These are phyloP conservation scores for Cactoblastis cactorum DNA, from an alignment of 2,888 invertebrate genomes.

Conservation along the genomic window DNA sequence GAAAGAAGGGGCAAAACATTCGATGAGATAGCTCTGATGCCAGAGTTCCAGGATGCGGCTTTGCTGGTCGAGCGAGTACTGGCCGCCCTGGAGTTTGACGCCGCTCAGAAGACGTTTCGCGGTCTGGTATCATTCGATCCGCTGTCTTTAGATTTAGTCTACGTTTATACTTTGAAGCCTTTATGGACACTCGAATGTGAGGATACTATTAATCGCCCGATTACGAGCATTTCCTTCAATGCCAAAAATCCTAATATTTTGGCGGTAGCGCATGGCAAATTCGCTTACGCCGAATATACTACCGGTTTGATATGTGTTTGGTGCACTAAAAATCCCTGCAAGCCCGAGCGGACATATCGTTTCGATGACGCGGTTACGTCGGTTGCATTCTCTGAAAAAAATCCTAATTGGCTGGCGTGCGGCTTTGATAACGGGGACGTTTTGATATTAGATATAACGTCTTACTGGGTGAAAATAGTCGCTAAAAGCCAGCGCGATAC, in stretches of 20 bases:
- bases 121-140: slow-evolving; percentile 82
- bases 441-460: slow-evolving; percentile 84
- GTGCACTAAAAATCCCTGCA: slow-evolving; percentile 89
- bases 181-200: slow-evolving; percentile 83
- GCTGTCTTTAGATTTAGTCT: slow-evolving; percentile 80
- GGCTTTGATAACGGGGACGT: slow-evolving; percentile 87
- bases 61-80: slow-evolving; percentile 85
- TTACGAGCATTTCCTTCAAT: slow-evolving; percentile 83
- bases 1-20: slow-evolving; percentile 39
- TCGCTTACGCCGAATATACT: slow-evolving; percentile 75
- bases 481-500: slow-evolving; percentile 77
- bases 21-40: slow-evolving; percentile 43
- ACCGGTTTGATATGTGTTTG: slow-evolving; percentile 85
- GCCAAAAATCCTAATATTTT: slow-evolving; percentile 83
- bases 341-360: slow-evolving; percentile 84
- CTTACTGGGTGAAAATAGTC: slow-evolving; percentile 67
- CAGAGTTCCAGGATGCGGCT: slow-evolving; percentile 80
- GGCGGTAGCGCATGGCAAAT: slow-evolving; percentile 87
- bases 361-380: slow-evolving; percentile 83
- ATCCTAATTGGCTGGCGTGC: slow-evolving; percentile 86
- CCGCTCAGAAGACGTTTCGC: slow-evolving; percentile 84
- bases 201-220: slow-evolving; percentile 74
- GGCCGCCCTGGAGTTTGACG: slow-evolving; percentile 82
- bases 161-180: slow-evolving; percentile 82
- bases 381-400: slow-evolving; percentile 83